Conservation (phyloP, 2,113 vertebrate genomes). For the Ranitomeya variabilis region DNA sequence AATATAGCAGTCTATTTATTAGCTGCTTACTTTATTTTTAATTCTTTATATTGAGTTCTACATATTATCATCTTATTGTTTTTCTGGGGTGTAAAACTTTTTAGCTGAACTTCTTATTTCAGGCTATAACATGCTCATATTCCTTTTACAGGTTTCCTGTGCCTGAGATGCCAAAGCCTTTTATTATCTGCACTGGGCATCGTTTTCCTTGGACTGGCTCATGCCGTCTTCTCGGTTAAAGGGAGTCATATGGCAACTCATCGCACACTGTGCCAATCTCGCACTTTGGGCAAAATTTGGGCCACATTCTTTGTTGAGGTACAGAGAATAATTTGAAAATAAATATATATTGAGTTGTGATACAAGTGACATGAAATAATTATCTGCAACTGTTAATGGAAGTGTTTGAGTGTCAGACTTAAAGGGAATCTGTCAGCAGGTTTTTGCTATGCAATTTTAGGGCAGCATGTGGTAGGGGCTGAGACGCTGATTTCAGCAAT, state of each 20-base stretch:
- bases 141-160: conserved; percentile 79
- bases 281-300: conserved; percentile 80
- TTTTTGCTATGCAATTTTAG: too few relatives aligned
- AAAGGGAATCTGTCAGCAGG: too few relatives aligned
- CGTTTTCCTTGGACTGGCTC: conserved; percentile 77
- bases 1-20: not conserved
- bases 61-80: not conserved
- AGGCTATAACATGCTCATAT: not conserved
- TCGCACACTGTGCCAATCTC: conserved; percentile 80
- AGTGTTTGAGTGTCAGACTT: too few relatives aligned
- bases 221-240: conserved; percentile 83
- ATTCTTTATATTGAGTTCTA: too few relatives aligned
- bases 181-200: conserved; percentile 74
- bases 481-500: too few relatives aligned
- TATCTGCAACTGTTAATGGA: too few relatives aligned
- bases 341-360: not conserved
- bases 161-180: conserved; percentile 73
- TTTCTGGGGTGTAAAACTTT: not conserved
- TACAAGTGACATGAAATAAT: not conserved
- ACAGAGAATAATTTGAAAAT: conserved; percentile 33
- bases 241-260: conserved; percentile 90
- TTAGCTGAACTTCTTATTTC: not conserved
- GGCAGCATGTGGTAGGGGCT: too few relatives aligned
- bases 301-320: conserved; percentile 93
- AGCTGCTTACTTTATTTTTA: not conserved